Evolutionary conservation across 2,888 invertebrate species (phyloP).

Genomic region (Callimorpha dominula): DNA sequence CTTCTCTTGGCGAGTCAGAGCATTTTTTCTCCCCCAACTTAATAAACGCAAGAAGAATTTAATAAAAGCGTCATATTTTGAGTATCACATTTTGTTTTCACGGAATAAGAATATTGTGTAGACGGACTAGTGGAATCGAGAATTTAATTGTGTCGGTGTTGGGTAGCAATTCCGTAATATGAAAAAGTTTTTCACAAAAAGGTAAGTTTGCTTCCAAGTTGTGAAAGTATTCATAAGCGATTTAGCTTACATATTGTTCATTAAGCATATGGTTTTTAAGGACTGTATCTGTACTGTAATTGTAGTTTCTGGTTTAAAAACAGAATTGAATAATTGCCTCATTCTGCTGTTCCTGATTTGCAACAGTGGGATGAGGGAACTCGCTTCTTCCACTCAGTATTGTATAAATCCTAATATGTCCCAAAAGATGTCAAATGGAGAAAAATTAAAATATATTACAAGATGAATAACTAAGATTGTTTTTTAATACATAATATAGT

Average conservation of each 20-base stretch:
- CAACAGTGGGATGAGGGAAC: no score
- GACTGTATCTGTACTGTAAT: not conserved
- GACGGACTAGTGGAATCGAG: conserved; percentile 43
- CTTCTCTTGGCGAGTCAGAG: conserved; percentile 67
- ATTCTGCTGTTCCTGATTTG: no score
- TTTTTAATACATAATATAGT: no score
- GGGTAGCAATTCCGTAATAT: conserved; percentile 26
- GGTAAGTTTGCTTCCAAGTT: not conserved
- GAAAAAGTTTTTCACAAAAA: conserved; percentile 18
- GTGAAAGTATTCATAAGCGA: conserved; percentile 14
- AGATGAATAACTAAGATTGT: not conserved
- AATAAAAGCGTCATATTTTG: conserved; percentile 81
- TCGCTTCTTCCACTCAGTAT: no score
- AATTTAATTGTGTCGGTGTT: conserved; percentile 44
- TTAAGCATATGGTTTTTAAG: not conserved
- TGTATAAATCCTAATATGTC: not conserved
- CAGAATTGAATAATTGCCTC: not conserved
- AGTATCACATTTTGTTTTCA: conserved; percentile 60
- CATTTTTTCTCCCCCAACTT: conserved; percentile 72
- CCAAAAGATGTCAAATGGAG: not conserved
- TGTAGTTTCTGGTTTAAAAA: not conserved
- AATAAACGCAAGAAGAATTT: conserved; percentile 82
- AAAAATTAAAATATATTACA: not conserved
- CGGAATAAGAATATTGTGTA: conserved; percentile 51
- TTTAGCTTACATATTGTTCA: not conserved